Base-by-base conservation (phyloP, 2,113 vertebrate genomes). In the Python bivittatus region DNA sequence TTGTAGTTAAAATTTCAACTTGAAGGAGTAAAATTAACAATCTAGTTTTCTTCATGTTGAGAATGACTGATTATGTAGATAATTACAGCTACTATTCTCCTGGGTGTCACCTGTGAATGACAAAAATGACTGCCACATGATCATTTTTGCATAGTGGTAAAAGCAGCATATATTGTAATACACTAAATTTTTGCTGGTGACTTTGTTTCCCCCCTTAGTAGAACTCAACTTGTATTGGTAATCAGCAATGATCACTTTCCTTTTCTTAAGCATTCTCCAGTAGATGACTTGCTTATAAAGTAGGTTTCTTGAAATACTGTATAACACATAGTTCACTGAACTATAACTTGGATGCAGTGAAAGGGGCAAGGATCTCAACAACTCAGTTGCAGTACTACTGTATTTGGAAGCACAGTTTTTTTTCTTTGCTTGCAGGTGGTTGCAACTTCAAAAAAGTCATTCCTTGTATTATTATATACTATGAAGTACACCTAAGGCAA, bases 81-180 rank as follows among this genome's bases (percentile, higher is more conserved):
- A 91, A 72, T 86, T 79, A 92, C 52, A 17, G 85, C 61, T 92
- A 23, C 85, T 91, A 53, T 38, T 91, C 85, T 87, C 85, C 23
- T 6, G 33, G 52, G 61, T 56, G 85, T 53, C 61, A 88, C 85
- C 85, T 92, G 38, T 56, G 6, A 42, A 38, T 87, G 57, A 83
- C 86, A 88, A 60, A 88, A 92, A 88, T 92, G 88, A 92, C 42
- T 84, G 54, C 68, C 68, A 88, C 56, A 61, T 10, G 7, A 84
- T 83, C 29, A 10, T 48, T 83, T 88, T 88, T 88, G 54, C 68
- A 88, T 58, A 44, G 86, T 84, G 79, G 42, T 91, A 91, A 85
- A 85, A 91, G 90, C 58, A 84, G 84, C 64, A 92, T 92, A 48
- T 83, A 86, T 92, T 58, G 88, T 79, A 25, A 88, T 48, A 83